Base-by-base conservation (phyloP, 2,797 vertebrate species). In the Parambassis ranga region DNA sequence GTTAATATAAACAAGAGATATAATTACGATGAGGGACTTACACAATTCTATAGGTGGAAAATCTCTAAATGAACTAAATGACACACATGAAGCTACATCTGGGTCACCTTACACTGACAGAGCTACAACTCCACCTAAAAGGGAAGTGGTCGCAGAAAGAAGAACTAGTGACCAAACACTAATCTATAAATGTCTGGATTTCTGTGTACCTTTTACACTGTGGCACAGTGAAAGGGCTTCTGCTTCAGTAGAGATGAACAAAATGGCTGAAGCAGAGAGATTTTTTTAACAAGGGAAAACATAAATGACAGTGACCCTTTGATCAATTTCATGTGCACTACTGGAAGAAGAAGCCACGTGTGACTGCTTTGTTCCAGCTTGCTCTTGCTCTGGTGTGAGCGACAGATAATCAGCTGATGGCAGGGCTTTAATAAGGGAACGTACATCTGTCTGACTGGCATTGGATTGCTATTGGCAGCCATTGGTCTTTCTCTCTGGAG, bases 61-160 rank as follows among this genome's bases (percentile, higher is more conserved):
- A 28, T 26, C n/a, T 39, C 2, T 0, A 36, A 10, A 19, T 13
- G 2, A 19, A 30, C 11, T 0, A 39, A 65, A 20, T 8, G 2
- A 48, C 2, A 15, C 9, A n/a, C 19, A 38, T 15, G 4, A 28
- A 7, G 5, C 2, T 2, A 5, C 37, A 19, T 38, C 15, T 27
- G 7, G 13, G 16, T 11, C 14, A 36, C 52, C 14, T 23, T 35
- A 36, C 14, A 49, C 4, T 48, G 11, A 15, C 16, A 57, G 11
- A 38, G 31, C 20, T 31, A 27, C 10, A 6, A 15, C 27, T 39
- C 24, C 33, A 44, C n/a, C 16, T 10, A 27, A 71, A 74, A 32
- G 49, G 75, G 85, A 87, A 85, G 73, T 78, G 66, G 41, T 41
- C 20, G 3, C 62, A 53, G 72, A 10, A 83, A 71, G 19, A 33